Evolutionary conservation across 2,113 vertebrate genomes (phyloP), one percentile per base, ranked within the genome.

Genomic region (Zosterops japonicus): DNA sequence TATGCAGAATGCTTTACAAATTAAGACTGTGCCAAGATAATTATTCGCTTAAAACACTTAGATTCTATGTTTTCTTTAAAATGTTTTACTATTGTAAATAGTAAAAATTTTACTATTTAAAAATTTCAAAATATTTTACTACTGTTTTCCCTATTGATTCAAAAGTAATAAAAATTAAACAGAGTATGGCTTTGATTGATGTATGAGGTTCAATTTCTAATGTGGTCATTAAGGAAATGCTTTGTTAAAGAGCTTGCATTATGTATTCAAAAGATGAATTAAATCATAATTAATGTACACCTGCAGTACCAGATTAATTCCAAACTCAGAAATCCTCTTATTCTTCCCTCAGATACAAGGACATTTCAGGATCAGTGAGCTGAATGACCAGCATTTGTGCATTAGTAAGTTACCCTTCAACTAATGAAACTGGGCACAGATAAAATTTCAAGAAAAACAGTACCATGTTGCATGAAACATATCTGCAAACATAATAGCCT

Each of bases 221-320:
- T 89, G 81, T 61, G 72, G 71, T 85, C 92, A 83, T 83, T 88
- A 95, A 94, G 93, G 94, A 97, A 97, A 96, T 96, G 88, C 69
- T 96, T 97, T 96, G 90, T 96, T 96, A 96, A 96, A 96, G 75
- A 90, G 14, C 14, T 93, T 97, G 92, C 96, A 97, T 97, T 97
- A 97, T 97, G 97, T 97, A 96, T 97, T 94, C 96, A 91, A 96
- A 94, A 96, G 89, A 94, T 94, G 86, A 97, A 96, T 95, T 53
- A 97, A 97, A 97, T 95, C 47, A 76, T 96, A 97, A 96, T 94
- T 95, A 90, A 94, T 94, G 93, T 74, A 84, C 71, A 67, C 15
- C 80, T 36, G 33, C 2, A 28, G 69, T 79, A 80, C 16, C 10
- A 52, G 3, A 28, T 78, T 39, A 87, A 80, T 89, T 97, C 79